A percentile compares a stretch with the other conserved stretches of the same genome.
phyloP scores from a whole-genome alignment of 1,140 invertebrate genomes.

The Lepidotrigona ventralis region DNA sequence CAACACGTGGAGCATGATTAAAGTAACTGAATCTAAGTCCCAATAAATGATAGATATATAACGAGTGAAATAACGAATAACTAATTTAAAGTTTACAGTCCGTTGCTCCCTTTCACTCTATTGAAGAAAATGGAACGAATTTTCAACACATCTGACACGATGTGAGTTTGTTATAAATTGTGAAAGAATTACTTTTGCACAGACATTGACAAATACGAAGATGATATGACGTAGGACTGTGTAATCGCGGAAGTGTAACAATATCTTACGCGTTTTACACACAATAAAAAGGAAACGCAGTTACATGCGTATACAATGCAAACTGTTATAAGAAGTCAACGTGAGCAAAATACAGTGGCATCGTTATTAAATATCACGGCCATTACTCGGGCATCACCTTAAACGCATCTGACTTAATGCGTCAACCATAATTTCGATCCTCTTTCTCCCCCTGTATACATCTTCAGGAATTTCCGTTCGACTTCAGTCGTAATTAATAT shows the following conservation, averaged over 20 bases:
- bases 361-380: slow-evolving; percentile 23
- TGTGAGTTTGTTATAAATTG: not conserved
- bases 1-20: not conserved
- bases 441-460: slow-evolving; percentile 2
- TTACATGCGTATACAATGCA: slow-evolving; percentile 6
- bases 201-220: not conserved
- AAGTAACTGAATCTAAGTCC: not conserved
- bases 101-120: not conserved
- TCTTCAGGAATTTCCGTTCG: slow-evolving; percentile 30
- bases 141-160: not conserved
- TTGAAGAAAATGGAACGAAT: not conserved
- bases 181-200: not conserved
- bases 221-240: not conserved
- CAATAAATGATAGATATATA: not conserved
- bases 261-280: slow-evolving; percentile 5
- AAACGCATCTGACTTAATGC: slow-evolving; percentile 12
- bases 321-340: slow-evolving; percentile 6
- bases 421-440: slow-evolving; percentile 12
- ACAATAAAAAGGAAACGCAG: slow-evolving; percentile 38
- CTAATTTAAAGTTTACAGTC: not conserved
- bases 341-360: slow-evolving; percentile 22
- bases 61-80: not conserved
- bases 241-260: slow-evolving; percentile 27
- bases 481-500: slow-evolving; percentile 31
- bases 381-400: slow-evolving; percentile 26